Evolutionary conservation across 2,113 vertebrate species (phyloP).

Genomic region (Zosterops japonicus): DNA sequence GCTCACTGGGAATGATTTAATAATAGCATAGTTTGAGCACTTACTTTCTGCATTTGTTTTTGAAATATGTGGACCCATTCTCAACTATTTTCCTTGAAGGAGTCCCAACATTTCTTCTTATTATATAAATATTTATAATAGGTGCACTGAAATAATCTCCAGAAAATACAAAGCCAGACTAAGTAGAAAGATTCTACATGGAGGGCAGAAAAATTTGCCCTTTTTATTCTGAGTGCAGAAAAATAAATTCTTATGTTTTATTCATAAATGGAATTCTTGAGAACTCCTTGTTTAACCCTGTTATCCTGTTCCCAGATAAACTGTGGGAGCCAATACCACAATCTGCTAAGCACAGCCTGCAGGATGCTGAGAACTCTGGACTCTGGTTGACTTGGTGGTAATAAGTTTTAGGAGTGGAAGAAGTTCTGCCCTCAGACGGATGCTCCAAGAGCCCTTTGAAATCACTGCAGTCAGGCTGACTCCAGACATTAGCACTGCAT

Average conservation of each 20-base stretch:
- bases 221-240: background rate
- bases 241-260: constrained; percentile 30
- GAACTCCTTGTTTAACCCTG: background rate
- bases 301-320: background rate
- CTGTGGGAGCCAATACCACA: background rate
- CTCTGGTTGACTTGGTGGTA: background rate
- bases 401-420: background rate
- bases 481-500: background rate
- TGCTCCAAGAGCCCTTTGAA: background rate
- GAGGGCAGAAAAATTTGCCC: background rate
- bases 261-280: constrained; percentile 7
- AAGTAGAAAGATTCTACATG: constrained; percentile 21
- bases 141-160: background rate
- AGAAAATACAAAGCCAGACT: constrained; percentile 12
- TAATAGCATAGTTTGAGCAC: background rate
- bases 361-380: background rate
- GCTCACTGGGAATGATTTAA: background rate
- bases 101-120: background rate
- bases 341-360: background rate
- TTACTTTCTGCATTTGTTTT: constrained; percentile 24
- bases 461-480: background rate
- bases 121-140: constrained; percentile 51
- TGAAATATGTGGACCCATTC: background rate
- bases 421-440: background rate
- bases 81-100: constrained; percentile 31